Conservation (phyloP, 2,797 vertebrate genomes). For the Takifugu ocellatus region DNA sequence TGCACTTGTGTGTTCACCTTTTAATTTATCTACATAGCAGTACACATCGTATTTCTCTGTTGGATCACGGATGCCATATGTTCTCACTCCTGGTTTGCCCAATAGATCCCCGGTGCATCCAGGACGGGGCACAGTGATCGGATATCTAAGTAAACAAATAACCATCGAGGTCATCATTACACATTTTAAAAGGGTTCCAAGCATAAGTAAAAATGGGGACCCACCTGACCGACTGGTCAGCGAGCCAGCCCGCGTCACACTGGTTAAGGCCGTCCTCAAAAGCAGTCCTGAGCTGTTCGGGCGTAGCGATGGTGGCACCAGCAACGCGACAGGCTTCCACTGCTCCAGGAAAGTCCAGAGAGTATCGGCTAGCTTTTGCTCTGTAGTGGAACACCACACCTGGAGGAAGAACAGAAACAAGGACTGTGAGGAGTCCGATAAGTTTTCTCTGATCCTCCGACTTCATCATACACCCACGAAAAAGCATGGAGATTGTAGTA, state of each 20-base stretch:
- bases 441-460: neutral
- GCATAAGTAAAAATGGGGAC: neutral
- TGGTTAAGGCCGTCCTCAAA: slow-evolving; percentile 91
- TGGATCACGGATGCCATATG: slow-evolving; percentile 81
- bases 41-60: slow-evolving; percentile 88
- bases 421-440: too few relatives aligned
- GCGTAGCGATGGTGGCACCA: slow-evolving; percentile 82
- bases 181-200: neutral
- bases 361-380: slow-evolving; percentile 79
- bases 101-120: slow-evolving; percentile 86
- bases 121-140: slow-evolving; percentile 82
- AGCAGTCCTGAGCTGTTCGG: slow-evolving; percentile 83
- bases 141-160: slow-evolving; percentile 77
- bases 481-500: too few relatives aligned
- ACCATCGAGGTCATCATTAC: neutral
- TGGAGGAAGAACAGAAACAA: slow-evolving; percentile 40
- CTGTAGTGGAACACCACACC: slow-evolving; percentile 96
- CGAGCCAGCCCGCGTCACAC: slow-evolving; percentile 93
- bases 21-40: slow-evolving; percentile 84
- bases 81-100: slow-evolving; percentile 83
- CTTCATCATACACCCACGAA: neutral
- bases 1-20: slow-evolving; percentile 72
- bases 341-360: slow-evolving; percentile 79
- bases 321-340: slow-evolving; percentile 72
- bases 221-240: slow-evolving; percentile 87